Conservation (phyloP, 2,113 vertebrate species). For the Mirounga angustirostris region DNA sequence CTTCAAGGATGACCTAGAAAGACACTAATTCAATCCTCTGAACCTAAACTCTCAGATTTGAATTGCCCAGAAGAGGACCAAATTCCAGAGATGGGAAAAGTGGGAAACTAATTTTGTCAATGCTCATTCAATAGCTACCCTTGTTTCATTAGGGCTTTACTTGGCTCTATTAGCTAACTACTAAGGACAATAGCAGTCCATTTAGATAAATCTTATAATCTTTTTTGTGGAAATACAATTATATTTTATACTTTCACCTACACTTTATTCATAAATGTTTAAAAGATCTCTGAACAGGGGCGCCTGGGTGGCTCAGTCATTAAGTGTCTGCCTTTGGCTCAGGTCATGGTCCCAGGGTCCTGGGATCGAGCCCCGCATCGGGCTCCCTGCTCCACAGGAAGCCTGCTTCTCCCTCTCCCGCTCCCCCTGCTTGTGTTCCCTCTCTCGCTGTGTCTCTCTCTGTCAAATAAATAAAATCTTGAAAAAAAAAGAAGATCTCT, state of each 20-base stretch:
- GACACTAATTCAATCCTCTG: constrained; percentile 2
- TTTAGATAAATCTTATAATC: neutral
- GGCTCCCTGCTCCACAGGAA: too few relatives aligned
- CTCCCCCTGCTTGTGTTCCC: too few relatives aligned
- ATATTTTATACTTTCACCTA: neutral
- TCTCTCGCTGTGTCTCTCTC: too few relatives aligned
- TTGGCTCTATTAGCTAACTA: neutral
- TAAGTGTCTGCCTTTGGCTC: too few relatives aligned
- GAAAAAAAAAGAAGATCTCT: neutral
- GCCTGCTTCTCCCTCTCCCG: too few relatives aligned
- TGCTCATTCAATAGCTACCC: neutral
- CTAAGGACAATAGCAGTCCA: neutral
- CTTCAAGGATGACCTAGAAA: constrained; percentile 49
- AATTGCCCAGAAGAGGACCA: constrained; percentile 13
- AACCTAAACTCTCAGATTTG: constrained; percentile 22
- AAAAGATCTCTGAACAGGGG: neutral
- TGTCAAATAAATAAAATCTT: too few relatives aligned
- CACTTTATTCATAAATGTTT: neutral
- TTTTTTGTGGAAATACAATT: constrained; percentile 26
- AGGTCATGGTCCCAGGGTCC: too few relatives aligned
- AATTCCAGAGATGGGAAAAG: neutral
- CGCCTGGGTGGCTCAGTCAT: too few relatives aligned
- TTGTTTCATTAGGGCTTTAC: constrained; percentile 20
- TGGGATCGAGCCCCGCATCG: too few relatives aligned
- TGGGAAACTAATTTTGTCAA: neutral